Base-by-base conservation (phyloP, 2,113 vertebrate species). In the Istiophorus platypterus region DNA sequence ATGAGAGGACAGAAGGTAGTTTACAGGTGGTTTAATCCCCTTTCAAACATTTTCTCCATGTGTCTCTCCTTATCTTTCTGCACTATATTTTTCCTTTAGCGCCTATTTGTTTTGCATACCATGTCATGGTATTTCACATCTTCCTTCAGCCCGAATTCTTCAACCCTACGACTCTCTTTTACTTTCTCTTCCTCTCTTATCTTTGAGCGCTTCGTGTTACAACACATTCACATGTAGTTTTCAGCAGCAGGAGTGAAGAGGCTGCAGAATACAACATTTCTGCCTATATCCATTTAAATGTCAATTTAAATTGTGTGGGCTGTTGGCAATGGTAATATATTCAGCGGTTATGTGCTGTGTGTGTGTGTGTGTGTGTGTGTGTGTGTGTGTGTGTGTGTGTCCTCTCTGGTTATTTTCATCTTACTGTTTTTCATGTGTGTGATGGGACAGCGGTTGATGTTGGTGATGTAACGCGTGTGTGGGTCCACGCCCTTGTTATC, bases 401-500 rank as follows among this genome's bases (percentile, higher is more conserved):
- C 15, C 31, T 45, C 20, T 49, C 15, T 68, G 41, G 2, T 47
- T 57, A 39, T 65, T 59, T 70, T 2, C 37, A 24, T 49, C 18
- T 7, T 47, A 59, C 58, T 85, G 49, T 86, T 82, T 84, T 74
- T 79, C 7, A 52, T 5, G 9, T 24, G 24, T 39, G 49, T 42
- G 26, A 75, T 18, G 29, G 20, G 17, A 76, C 12, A 47, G 42
- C 56, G 2, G 68, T 77, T 69, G 29, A n/a, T 51, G 1, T 41
- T 49, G 61, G 34, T 68, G 77, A 81, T 84, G 63, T 73, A 52
- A 80, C 70, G 54, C 76, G 76, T 72, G 52, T 18, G 54, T 42
- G 72, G 5, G 83, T 82, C 78, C 91, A 87, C 93, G 61, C 93
- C 92, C 91, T 12, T 79, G 84, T 92, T 93, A 93, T 94, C 93